Percentiles rank a stretch among this genome's conserved stretches.
These are phyloP conservation scores for Stichodactyla helianthus DNA, from an alignment of 64 coral and sea anemone species.

Conservation along the genomic window DNA sequence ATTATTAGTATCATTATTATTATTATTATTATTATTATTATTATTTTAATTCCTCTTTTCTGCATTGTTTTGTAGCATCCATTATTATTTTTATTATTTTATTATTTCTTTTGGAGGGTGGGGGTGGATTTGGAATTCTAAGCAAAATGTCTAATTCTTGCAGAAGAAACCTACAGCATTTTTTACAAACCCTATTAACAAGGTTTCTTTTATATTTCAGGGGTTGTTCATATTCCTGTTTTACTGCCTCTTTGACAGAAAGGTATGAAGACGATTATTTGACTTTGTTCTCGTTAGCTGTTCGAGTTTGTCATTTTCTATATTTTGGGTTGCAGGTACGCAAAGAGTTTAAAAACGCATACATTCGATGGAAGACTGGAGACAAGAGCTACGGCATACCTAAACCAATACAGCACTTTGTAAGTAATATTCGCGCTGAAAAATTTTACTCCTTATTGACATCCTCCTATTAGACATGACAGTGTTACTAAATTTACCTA, in stretches of 20 bases:
- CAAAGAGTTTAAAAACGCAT: slow-evolving; percentile 89
- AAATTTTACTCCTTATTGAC: not conserved
- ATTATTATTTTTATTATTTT: too few relatives aligned
- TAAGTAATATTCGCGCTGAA: slow-evolving; percentile 46
- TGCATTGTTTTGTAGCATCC: too few relatives aligned
- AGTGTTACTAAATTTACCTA: too few relatives aligned
- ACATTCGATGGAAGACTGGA: slow-evolving; percentile 94
- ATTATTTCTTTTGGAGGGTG: too few relatives aligned
- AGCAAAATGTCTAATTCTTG: too few relatives aligned
- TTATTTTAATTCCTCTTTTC: too few relatives aligned
- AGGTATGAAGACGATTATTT: slow-evolving; percentile 31
- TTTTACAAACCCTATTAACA: not conserved
- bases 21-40: too few relatives aligned
- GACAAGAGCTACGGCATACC: slow-evolving; percentile 93
- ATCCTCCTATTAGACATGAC: too few relatives aligned
- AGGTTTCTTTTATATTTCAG: slow-evolving; percentile 49
- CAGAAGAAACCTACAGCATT: too few relatives aligned
- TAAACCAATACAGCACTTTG: slow-evolving; percentile 77
- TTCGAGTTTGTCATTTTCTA: not conserved
- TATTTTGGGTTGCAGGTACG: slow-evolving; percentile 55
- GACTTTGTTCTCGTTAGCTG: not conserved
- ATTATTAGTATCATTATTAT: not conserved
- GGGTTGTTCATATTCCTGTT: slow-evolving; percentile 88
- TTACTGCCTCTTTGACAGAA: slow-evolving; percentile 84
- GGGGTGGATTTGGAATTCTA: too few relatives aligned